Base-by-base conservation (phyloP, 2,797 vertebrate genomes). In the Anguilla anguilla region DNA sequence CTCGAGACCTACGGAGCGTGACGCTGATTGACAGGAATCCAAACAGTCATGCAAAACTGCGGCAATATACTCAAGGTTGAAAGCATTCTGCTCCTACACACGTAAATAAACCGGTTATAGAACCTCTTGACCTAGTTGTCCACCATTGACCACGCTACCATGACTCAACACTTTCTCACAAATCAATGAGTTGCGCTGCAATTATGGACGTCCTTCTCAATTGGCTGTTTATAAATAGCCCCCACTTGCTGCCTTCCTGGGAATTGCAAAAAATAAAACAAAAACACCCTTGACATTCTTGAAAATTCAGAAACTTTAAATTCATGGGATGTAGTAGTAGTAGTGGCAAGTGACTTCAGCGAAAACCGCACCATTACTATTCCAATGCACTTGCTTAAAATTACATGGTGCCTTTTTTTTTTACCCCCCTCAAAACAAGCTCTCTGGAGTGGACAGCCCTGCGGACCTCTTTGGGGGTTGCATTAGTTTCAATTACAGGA, bases 401-500 rank as follows among this genome's bases (percentile, higher is more conserved):
- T 82, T 22, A 79, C 35, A 43, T 82, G 46, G 22, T 25, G 43
- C 6, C 31, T 77, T 82, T 82, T 77, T 82, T 82, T 81, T n/a
- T 11, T 46, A 5, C 43, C 35, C 72, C 35, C 31, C 72, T n/a
- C 79, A 82, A 82, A 49, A 82, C 79, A 51, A 46, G 22, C 79
- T 25, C 35, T 46, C 79, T 51, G 79, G 51, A 82, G 79, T 82
- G 43, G 79, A 51, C 46, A 49, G 51, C 79, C 43, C 15, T 53
- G 64, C 57, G 72, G n/a, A 43, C 31, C n/a, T 79, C 55, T 43
- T 79, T 86, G 28, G 49, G 10, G 53, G 22, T 79, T 25, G 25
- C 49, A 86, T 86, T 86, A 81, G 86, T 81, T 79, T 79, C 86
- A 86, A 86, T 86, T 86, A 86, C 69, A 57, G n/a, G 72, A 55